phyloP scores from a whole-genome alignment of 2,797 vertebrate genomes.

The Microcaecilia unicolor region DNA sequence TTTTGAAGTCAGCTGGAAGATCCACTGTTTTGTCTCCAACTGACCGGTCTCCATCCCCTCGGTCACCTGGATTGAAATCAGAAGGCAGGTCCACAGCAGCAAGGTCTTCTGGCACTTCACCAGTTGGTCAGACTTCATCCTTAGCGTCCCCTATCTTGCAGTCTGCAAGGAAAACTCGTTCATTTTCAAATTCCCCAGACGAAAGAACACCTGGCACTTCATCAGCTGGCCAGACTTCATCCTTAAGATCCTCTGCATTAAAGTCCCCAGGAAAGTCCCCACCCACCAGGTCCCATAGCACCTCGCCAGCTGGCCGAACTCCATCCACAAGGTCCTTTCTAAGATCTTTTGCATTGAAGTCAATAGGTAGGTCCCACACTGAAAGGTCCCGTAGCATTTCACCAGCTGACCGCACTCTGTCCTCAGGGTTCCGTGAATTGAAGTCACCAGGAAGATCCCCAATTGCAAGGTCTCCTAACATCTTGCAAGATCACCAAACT shows the following conservation, averaged over 20 bases:
- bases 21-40: too few relatives aligned
- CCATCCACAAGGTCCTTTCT: background rate
- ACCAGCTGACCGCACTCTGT: conserved; percentile 12
- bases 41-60: too few relatives aligned
- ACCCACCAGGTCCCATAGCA: too few relatives aligned
- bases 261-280: too few relatives aligned
- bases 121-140: background rate
- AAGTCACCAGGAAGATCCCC: too few relatives aligned
- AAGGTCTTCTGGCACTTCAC: background rate
- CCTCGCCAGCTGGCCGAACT: too few relatives aligned
- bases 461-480: background rate
- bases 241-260: too few relatives aligned
- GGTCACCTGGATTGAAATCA: too few relatives aligned
- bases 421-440: background rate
- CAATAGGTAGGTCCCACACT: background rate
- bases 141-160: background rate
- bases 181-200: conserved; percentile 1
- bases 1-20: too few relatives aligned
- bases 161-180: background rate
- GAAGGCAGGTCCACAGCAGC: too few relatives aligned
- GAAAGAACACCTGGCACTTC: background rate
- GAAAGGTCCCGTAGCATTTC: background rate
- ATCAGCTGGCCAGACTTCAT: background rate
- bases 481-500: background rate
- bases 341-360: background rate